Conservation (phyloP, 2,113 vertebrate genomes). For the Aldabrachelys gigantea region DNA sequence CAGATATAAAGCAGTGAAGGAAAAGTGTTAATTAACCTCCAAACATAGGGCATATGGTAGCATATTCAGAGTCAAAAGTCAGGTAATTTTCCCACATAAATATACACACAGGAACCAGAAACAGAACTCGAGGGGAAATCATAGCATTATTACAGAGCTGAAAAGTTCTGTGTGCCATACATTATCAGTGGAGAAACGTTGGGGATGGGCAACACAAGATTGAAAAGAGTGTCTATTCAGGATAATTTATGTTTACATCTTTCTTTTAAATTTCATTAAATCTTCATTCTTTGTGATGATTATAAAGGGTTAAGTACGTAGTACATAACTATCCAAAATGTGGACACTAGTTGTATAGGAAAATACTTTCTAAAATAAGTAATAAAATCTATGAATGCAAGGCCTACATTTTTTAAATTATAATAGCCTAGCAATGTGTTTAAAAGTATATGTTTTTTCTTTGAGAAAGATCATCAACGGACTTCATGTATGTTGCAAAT, state of each 20-base stretch:
- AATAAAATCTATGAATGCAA: constrained; percentile 58
- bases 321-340: constrained; percentile 37
- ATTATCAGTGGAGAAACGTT: neutral
- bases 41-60: neutral
- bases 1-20: neutral
- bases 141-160: constrained; percentile 13
- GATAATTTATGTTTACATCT: constrained; percentile 48
- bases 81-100: neutral
- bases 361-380: constrained; percentile 52
- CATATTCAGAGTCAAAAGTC: neutral
- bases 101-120: neutral
- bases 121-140: neutral
- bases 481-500: constrained; percentile 82
- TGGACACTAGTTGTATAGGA: constrained; percentile 45
- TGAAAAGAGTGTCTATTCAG: constrained; percentile 22
- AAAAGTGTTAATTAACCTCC: neutral
- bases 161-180: neutral
- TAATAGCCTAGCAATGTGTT: constrained; percentile 69
- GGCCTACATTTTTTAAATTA: constrained; percentile 71
- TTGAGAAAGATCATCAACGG: constrained; percentile 74
- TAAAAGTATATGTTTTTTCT: constrained; percentile 76
- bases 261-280: constrained; percentile 35
- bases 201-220: constrained; percentile 21
- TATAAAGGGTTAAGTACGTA: constrained; percentile 18
- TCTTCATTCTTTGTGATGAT: constrained; percentile 19